phyloP scores from a whole-genome alignment of 2,888 invertebrate species.

The Melieria picta region DNA sequence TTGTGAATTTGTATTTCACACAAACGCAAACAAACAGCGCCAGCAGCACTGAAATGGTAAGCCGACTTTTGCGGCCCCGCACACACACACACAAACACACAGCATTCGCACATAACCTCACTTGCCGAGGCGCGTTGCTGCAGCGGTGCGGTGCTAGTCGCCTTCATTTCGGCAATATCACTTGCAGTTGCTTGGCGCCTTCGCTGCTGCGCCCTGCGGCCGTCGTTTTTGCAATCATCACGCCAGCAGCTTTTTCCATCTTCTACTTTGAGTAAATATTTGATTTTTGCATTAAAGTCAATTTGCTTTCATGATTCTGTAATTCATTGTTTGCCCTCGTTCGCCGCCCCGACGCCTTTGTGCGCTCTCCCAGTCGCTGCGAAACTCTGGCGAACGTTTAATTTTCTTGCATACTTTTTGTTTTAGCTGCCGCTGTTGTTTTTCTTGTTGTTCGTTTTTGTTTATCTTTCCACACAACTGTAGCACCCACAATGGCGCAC shows the following conservation, averaged over 20 bases:
- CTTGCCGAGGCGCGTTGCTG: neutral
- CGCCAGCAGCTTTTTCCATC: slow-evolving; percentile 28
- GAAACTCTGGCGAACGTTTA: slow-evolving; percentile 34
- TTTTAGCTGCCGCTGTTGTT: neutral
- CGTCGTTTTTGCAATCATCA: neutral
- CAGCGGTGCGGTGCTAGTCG: neutral
- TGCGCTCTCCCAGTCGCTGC: neutral
- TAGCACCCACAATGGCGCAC: neutral
- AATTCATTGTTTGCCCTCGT: slow-evolving; percentile 63
- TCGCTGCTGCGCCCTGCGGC: neutral
- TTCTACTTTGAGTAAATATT: slow-evolving; percentile 62
- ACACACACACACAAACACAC: neutral
- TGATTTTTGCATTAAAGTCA: slow-evolving; percentile 67
- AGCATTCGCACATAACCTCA: neutral
- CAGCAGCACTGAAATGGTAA: slow-evolving; percentile 1
- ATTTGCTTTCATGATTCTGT: slow-evolving; percentile 67
- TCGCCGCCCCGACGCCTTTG: no score
- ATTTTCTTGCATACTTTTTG: slow-evolving; percentile 16
- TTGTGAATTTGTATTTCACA: neutral
- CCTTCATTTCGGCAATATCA: slow-evolving; percentile 17
- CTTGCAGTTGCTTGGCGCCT: neutral
- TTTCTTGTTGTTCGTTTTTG: neutral
- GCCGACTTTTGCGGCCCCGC: neutral
- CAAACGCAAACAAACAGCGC: slow-evolving; percentile 8
- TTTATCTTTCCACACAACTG: neutral